Percentiles rank a stretch among this genome's conserved stretches.
Conservation (phyloP, 37 sponge, comb jelly and placozoan species). For the Halisarca cf. caerulea region DNA sequence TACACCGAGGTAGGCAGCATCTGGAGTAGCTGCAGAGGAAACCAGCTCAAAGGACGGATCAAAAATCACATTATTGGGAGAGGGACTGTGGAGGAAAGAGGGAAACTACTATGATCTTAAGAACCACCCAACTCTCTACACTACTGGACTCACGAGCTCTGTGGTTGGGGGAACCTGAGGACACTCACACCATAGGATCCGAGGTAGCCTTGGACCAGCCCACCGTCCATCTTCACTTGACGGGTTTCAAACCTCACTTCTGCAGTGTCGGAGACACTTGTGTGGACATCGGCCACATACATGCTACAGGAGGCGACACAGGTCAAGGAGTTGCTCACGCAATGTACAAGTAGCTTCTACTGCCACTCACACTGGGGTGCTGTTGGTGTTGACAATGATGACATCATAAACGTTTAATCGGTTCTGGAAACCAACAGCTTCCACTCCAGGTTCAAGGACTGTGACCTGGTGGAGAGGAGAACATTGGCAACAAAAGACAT, state of each 20-base stretch:
- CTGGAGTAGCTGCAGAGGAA: slow-evolving; percentile 17
- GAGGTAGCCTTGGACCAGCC: background rate
- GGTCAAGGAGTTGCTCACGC: background rate
- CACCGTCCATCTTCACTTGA: background rate
- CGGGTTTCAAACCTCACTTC: slow-evolving; percentile 9
- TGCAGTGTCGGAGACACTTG: background rate
- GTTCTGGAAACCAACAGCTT: background rate
- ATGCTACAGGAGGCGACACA: background rate
- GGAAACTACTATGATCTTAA: background rate
- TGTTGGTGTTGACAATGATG: background rate
- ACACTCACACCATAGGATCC: slow-evolving; percentile 6
- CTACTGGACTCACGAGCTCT: background rate
- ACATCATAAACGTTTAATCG: background rate
- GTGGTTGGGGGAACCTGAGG: slow-evolving; percentile 12
- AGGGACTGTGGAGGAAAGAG: background rate
- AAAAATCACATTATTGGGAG: background rate
- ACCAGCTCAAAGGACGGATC: slow-evolving; percentile 40
- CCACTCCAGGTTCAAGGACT: background rate
- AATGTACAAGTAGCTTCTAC: too few species aligned
- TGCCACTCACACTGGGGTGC: background rate
- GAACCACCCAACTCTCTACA: background rate
- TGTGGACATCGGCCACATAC: background rate
- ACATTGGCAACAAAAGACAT: too few species aligned
- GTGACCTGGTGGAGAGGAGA: background rate
- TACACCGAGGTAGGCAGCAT: slow-evolving; percentile 31